Evolutionary conservation across 2,797 vertebrate genomes (phyloP).

Genomic region (Alauda arvensis): DNA sequence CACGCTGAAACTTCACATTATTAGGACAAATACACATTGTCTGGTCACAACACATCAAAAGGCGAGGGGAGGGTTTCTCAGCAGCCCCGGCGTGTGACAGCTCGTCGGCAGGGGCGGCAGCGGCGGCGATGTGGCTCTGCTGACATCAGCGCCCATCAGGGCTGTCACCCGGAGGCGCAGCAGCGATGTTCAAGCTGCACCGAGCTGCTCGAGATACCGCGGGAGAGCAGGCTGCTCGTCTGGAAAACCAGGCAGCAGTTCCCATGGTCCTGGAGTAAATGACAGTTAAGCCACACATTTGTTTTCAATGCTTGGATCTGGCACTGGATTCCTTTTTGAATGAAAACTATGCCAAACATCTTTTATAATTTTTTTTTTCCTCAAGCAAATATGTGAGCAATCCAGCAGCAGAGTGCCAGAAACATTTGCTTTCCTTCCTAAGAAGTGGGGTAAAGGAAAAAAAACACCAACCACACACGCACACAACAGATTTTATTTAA

Average conservation of each 20-base stretch:
- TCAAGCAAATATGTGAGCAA: slow-evolving; percentile 56
- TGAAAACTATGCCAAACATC: slow-evolving; percentile 69
- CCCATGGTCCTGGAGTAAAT: slow-evolving; percentile 61
- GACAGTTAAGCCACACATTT: slow-evolving; percentile 56
- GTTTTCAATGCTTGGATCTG: slow-evolving; percentile 62
- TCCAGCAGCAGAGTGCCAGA: slow-evolving; percentile 39
- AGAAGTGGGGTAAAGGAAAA: slow-evolving; percentile 19
- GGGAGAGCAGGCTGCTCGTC: background rate
- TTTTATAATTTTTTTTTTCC: slow-evolving; percentile 38
- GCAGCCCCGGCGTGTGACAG: background rate
- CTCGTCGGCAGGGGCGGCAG: background rate
- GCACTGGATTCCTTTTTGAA: slow-evolving; percentile 54
- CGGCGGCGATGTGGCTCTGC: background rate
- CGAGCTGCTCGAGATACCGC: background rate
- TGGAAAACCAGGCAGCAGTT: slow-evolving; percentile 54
- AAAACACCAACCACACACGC: background rate
- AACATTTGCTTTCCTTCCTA: slow-evolving; percentile 42
- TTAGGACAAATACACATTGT: background rate
- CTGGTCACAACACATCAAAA: background rate
- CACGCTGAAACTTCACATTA: background rate
- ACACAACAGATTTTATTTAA: slow-evolving; percentile 9
- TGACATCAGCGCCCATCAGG: background rate
- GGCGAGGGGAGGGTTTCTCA: background rate
- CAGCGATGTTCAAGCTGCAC: background rate
- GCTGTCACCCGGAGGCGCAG: background rate